Evolutionary conservation across 2,113 vertebrate species (phyloP).

Genomic region (Speoplatyrhinus poulsoni): DNA sequence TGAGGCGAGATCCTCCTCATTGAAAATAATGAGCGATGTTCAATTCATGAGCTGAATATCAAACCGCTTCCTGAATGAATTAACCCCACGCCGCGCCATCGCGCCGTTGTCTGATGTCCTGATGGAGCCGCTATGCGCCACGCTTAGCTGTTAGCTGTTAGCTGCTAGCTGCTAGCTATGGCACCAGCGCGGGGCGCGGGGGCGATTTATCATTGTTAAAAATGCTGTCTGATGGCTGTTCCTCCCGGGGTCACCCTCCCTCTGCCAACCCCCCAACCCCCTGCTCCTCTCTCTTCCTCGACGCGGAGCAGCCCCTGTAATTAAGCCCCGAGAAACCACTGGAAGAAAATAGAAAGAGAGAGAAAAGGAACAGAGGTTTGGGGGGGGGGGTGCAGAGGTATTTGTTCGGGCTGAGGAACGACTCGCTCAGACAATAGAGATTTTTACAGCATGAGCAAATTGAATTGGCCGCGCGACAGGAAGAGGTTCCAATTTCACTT

Average conservation of each 20-base stretch:
- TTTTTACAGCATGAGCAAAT: constrained; percentile 6
- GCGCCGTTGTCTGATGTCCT: constrained; percentile 23
- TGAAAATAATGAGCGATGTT: constrained; percentile 59
- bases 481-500: not conserved
- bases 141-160: too few relatives aligned
- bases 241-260: constrained; percentile 72
- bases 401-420: not conserved
- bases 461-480: constrained; percentile 6
- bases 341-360: constrained; percentile 39
- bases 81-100: constrained; percentile 31
- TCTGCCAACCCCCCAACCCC: not conserved
- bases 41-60: constrained; percentile 45
- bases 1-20: constrained; percentile 46
- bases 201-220: constrained; percentile 83
- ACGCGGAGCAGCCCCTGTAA: constrained; percentile 68
- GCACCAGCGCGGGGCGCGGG: constrained; percentile 14
- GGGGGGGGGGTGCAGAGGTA: not conserved
- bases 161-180: too few relatives aligned
- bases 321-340: constrained; percentile 73
- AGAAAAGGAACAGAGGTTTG: not conserved
- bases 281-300: constrained; percentile 45
- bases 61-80: constrained; percentile 47
- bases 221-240: constrained; percentile 75
- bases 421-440: not conserved
- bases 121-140: too few relatives aligned